Percentiles rank a stretch among this genome's conserved stretches.
These are phyloP conservation scores for Catharus bicknelli DNA, from an alignment of 2,113 vertebrate genomes.

Conservation along the genomic window DNA sequence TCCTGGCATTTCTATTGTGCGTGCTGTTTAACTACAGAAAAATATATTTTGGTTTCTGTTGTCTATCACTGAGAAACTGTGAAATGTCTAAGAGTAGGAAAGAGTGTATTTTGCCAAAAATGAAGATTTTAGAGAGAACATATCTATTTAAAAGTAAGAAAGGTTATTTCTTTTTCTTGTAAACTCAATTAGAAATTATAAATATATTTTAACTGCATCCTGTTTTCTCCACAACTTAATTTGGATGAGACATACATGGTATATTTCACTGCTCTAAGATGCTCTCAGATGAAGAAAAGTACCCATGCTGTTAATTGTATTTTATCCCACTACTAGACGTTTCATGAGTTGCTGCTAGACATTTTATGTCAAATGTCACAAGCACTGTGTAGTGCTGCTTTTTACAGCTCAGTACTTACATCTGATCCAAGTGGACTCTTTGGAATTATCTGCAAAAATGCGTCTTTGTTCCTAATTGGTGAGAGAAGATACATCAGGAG, in stretches of 20 bases:
- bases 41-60: not conserved
- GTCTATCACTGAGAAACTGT: not conserved
- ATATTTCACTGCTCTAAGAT: not conserved
- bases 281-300: not conserved
- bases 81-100: not conserved
- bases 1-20: not conserved
- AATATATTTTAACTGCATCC: not conserved
- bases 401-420: not conserved
- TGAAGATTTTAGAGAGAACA: not conserved
- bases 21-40: not conserved
- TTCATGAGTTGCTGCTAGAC: not conserved
- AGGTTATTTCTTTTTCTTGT: not conserved
- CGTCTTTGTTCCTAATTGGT: not conserved
- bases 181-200: not conserved
- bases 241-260: not conserved
- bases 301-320: not conserved
- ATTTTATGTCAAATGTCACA: not conserved
- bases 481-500: not conserved
- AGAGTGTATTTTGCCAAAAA: not conserved
- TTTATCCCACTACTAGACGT: not conserved
- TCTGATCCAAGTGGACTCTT: not conserved
- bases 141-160: not conserved
- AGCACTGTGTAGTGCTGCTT: not conserved
- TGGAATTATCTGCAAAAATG: not conserved
- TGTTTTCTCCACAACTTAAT: not conserved